phyloP scores from a whole-genome alignment of 2,797 vertebrate species.

The Oryzias sinensis region DNA sequence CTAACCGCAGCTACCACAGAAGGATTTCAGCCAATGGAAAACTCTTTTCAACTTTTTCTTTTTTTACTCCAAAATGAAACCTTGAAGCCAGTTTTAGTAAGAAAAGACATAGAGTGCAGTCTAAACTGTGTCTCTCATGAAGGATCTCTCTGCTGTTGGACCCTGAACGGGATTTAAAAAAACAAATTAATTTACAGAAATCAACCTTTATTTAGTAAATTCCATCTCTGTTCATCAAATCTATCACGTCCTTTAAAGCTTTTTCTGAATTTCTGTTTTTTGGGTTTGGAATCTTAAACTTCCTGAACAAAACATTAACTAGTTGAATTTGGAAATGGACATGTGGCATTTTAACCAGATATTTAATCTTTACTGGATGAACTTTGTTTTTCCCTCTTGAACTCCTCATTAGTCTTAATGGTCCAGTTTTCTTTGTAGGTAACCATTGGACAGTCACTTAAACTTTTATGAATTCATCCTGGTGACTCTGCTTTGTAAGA shows the following conservation, averaged over 20 bases:
- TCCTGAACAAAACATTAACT: too few species aligned
- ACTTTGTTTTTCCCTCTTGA: too few species aligned
- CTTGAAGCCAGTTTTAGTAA: conserved; percentile 9
- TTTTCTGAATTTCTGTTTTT: too few species aligned
- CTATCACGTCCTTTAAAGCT: too few species aligned
- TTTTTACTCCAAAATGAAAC: conserved; percentile 10
- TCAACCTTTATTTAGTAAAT: too few species aligned
- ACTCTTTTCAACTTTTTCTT: conserved; percentile 22
- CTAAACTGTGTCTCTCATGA: conserved; percentile 11
- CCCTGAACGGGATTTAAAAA: background rate
- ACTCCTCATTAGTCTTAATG: too few species aligned
- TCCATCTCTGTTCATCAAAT: too few species aligned
- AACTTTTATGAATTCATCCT: background rate
- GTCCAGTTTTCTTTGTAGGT: too few species aligned
- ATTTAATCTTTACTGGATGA: too few species aligned
- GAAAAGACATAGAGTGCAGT: background rate
- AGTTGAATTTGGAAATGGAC: too few species aligned
- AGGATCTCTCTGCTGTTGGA: conserved; percentile 26
- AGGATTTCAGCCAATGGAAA: conserved; percentile 58
- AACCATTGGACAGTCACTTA: background rate
- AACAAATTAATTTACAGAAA: background rate
- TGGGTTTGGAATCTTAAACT: too few species aligned
- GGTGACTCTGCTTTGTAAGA: background rate
- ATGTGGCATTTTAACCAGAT: too few species aligned
- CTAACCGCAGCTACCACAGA: conserved; percentile 59